Evolutionary conservation across 1,140 invertebrate genomes (phyloP).

Genomic region (Pseudachorutes palmiensis): DNA sequence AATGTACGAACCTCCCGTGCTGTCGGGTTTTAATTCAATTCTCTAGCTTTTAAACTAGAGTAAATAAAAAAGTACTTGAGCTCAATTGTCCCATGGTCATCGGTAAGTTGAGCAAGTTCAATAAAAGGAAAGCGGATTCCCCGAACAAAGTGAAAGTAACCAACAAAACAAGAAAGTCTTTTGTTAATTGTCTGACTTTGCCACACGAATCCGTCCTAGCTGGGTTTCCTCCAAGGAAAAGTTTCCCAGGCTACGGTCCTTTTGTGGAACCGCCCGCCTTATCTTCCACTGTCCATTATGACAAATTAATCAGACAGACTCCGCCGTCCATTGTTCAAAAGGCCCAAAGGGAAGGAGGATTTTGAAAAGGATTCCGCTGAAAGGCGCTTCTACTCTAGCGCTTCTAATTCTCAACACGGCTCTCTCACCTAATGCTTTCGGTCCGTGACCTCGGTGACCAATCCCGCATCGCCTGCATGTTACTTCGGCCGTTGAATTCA

Average conservation of each 20-base stretch:
- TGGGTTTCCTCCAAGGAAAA: background rate
- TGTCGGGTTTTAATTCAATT: background rate
- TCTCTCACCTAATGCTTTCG: slow-evolving; percentile 64
- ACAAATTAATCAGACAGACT: slow-evolving; percentile 6
- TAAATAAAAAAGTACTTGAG: background rate
- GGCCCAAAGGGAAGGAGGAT: background rate
- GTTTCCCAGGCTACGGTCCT: background rate
- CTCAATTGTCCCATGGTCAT: too few relatives aligned
- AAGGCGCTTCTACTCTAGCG: background rate
- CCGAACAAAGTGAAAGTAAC: too few relatives aligned
- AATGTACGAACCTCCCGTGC: background rate
- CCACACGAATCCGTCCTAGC: too few relatives aligned
- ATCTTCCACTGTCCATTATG: background rate
- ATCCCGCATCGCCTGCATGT: slow-evolving; percentile 44
- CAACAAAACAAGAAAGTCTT: too few relatives aligned
- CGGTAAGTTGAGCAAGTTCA: too few relatives aligned
- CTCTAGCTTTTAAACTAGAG: too few relatives aligned
- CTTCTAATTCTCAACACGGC: background rate
- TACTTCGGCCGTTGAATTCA: background rate
- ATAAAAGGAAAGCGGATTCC: too few relatives aligned
- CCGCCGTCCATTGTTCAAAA: background rate
- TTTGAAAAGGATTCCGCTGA: too few relatives aligned
- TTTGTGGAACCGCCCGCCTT: background rate
- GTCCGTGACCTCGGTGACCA: slow-evolving; percentile 68
- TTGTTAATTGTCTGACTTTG: too few relatives aligned